A percentile compares a stretch with the other conserved stretches of the same genome.
Conservation (phyloP, 2,888 invertebrate species). For the Plagodis pulveraria region DNA sequence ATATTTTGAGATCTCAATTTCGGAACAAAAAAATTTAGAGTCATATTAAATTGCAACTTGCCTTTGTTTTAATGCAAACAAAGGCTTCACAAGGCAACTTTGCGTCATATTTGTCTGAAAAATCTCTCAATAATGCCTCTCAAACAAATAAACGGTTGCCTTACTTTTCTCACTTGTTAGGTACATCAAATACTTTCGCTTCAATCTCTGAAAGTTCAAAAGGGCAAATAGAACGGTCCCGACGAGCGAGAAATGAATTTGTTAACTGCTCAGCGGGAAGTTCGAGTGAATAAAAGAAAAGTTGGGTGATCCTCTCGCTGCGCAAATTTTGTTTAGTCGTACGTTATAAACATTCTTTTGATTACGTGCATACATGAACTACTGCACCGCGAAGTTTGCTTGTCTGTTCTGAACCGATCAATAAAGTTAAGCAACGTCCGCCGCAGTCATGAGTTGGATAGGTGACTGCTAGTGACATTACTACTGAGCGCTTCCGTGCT, state of each 20-base stretch:
- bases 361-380: slow-evolving; percentile 40
- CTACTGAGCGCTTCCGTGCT: too few relatives aligned
- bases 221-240: slow-evolving; percentile 36
- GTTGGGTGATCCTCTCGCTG: slow-evolving; percentile 22
- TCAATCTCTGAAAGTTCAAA: slow-evolving; percentile 38
- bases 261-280: slow-evolving; percentile 32
- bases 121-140: slow-evolving; percentile 25
- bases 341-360: slow-evolving; percentile 36
- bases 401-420: too few relatives aligned
- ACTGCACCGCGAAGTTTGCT: too few relatives aligned
- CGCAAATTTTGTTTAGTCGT: slow-evolving; percentile 25
- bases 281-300: slow-evolving; percentile 37
- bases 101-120: slow-evolving; percentile 23
- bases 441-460: too few relatives aligned
- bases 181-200: slow-evolving; percentile 30
- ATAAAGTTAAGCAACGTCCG: too few relatives aligned
- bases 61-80: slow-evolving; percentile 9
- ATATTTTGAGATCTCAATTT: too few relatives aligned
- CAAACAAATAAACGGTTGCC: slow-evolving; percentile 29
- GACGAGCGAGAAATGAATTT: slow-evolving; percentile 40
- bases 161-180: slow-evolving; percentile 24
- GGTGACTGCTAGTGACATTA: too few relatives aligned
- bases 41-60: too few relatives aligned
- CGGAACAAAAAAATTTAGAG: too few relatives aligned
- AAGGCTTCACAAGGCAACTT: slow-evolving; percentile 21